Evolutionary conservation across 2,113 vertebrate species (phyloP), one percentile per base, ranked within the genome.

Genomic region (Prochilodus magdalenae): DNA sequence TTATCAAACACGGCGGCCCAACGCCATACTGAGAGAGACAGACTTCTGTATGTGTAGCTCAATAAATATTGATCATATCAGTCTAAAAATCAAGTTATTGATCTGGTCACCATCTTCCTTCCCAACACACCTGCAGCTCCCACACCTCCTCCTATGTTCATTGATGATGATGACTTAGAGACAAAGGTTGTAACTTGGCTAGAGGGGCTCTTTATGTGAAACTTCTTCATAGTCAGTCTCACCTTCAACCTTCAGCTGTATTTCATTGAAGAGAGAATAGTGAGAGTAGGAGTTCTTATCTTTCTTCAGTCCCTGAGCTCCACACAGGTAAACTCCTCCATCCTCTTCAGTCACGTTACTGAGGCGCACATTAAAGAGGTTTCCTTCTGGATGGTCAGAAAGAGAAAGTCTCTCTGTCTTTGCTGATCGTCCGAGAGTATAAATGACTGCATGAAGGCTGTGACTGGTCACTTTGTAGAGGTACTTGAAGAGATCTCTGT

Each of bases 281-380:
- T 67, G 24, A 12, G 7, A 22, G 22, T 67, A 70, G 12, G 1
- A 22, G 22, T 36, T 36, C 66, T 27, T 22, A 11, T 5, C 14
- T 0, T 11, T 0, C 0, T 1, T 0, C 1, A 6, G 2, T 44
- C 1, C 3, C 22, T 70, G 33, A 73, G n/a, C 13, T 55, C 67
- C 82, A 81, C 82, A 86, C 53, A 69, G 57, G 60, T 86, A 86
- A n/a, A 78, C 22, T 6, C 78, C 85, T 24, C 18, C 47, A 63
- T 86, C 85, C 10, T 33, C 10, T 71, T 29, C n/a, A 0, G 4
- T 75, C 53, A 81, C 53, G 2, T 29, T 7, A 5, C 15, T 49
- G 29, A 84, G 78, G 49, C 20, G 59, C 53, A 77, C 47, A 18
- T 18, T 78, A 0, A 77, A 77, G 29, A 67, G 7, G 0, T 62